phyloP scores from a whole-genome alignment of 2,888 invertebrate species.

The Harpalus rubripes region DNA sequence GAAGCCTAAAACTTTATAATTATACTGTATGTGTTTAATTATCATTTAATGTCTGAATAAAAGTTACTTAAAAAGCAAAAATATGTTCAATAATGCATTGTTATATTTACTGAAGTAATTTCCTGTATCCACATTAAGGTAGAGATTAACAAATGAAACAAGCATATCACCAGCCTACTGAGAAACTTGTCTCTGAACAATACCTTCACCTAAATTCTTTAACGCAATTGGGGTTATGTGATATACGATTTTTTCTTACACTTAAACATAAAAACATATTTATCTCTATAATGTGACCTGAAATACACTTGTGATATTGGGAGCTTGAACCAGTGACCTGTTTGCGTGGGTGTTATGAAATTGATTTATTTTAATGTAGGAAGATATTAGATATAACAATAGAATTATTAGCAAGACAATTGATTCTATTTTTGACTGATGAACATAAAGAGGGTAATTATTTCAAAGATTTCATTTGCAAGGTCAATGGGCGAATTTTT shows the following conservation, averaged over 20 bases:
- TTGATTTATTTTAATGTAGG: slow-evolving; percentile 34
- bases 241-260: background rate
- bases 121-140: background rate
- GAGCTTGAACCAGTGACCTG: slow-evolving; percentile 33
- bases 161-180: background rate
- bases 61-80: too few species aligned
- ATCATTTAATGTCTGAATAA: too few species aligned
- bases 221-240: slow-evolving; percentile 9
- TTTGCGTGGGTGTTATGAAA: slow-evolving; percentile 19
- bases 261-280: slow-evolving; percentile 3
- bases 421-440: slow-evolving; percentile 12
- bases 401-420: slow-evolving; percentile 38
- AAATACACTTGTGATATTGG: slow-evolving; percentile 28
- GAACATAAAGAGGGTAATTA: slow-evolving; percentile 25
- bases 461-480: slow-evolving; percentile 26
- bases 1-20: too few species aligned
- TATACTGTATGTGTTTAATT: too few species aligned
- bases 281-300: slow-evolving; percentile 13
- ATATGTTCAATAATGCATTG: background rate
- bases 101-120: background rate
- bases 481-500: background rate
- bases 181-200: slow-evolving; percentile 4
- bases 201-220: slow-evolving; percentile 19
- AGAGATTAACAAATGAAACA: background rate
- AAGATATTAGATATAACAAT: slow-evolving; percentile 28